Evolutionary conservation across 2,888 invertebrate species (phyloP).

Genomic region (Spatulosminthurus flaviceps): DNA sequence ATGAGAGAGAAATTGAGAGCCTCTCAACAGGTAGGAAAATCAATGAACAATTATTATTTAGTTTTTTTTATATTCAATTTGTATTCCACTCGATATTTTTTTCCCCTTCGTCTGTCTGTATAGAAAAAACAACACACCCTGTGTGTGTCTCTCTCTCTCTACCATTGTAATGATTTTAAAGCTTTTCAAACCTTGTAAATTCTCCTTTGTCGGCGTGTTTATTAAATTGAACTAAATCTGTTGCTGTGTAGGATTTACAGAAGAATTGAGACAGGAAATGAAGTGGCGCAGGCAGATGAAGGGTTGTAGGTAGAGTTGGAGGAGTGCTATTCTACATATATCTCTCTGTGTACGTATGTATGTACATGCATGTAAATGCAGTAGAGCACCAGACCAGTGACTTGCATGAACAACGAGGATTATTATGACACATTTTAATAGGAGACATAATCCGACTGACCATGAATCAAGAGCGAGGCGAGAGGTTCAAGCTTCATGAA

Average conservation of each 20-base stretch:
- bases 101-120: background rate
- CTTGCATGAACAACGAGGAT: too few relatives aligned
- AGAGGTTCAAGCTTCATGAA: too few relatives aligned
- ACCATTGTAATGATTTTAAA: background rate
- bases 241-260: background rate
- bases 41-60: background rate
- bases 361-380: too few relatives aligned
- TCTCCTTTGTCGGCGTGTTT: background rate
- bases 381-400: too few relatives aligned
- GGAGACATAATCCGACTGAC: too few relatives aligned
- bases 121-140: background rate
- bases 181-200: constrained; percentile 1
- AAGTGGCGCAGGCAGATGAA: constrained; percentile 11
- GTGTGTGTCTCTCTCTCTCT: too few relatives aligned
- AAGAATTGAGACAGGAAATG: background rate
- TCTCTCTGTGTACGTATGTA: too few relatives aligned
- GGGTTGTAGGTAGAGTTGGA: too few relatives aligned
- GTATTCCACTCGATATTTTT: background rate
- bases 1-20: constrained; percentile 13
- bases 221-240: background rate
- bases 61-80: too few relatives aligned
- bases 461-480: too few relatives aligned
- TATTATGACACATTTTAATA: too few relatives aligned
- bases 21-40: background rate
- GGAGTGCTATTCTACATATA: too few relatives aligned